Conservation (phyloP, 2,888 invertebrate genomes). For the Heterodera filipjevi region DNA sequence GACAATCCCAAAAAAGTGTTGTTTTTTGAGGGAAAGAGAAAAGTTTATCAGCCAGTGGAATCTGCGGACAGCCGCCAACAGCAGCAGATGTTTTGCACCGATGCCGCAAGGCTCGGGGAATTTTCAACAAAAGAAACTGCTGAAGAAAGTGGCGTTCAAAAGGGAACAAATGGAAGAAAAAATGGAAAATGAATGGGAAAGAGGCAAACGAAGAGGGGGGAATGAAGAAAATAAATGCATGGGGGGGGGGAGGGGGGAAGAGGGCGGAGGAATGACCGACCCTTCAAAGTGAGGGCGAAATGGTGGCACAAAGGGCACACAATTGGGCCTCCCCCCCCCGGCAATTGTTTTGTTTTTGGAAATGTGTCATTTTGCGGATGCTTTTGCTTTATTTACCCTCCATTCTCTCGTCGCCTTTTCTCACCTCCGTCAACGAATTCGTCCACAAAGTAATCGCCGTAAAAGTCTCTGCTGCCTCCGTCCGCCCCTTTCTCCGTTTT, state of each 20-base stretch:
- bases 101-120: not conserved
- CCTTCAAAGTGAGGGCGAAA: not conserved
- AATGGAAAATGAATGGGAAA: not conserved
- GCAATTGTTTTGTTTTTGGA: not conserved
- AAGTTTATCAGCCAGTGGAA: slow-evolving; percentile 8
- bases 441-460: slow-evolving; percentile 54
- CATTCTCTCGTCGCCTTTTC: not conserved
- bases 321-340: not conserved
- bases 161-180: too few species aligned
- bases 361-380: not conserved
- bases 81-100: slow-evolving; percentile 11
- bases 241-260: not conserved
- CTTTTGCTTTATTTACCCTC: not conserved
- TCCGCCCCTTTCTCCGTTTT: not conserved
- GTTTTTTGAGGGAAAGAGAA: not conserved
- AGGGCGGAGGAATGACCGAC: not conserved
- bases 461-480: slow-evolving; percentile 25
- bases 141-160: too few species aligned
- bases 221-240: not conserved
- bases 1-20: not conserved
- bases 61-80: not conserved
- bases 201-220: not conserved
- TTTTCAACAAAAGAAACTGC: not conserved
- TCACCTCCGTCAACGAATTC: slow-evolving; percentile 5
- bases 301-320: slow-evolving; percentile 4